phyloP scores from a whole-genome alignment of 2,888 invertebrate species.

The Tenthredo mesomela region DNA sequence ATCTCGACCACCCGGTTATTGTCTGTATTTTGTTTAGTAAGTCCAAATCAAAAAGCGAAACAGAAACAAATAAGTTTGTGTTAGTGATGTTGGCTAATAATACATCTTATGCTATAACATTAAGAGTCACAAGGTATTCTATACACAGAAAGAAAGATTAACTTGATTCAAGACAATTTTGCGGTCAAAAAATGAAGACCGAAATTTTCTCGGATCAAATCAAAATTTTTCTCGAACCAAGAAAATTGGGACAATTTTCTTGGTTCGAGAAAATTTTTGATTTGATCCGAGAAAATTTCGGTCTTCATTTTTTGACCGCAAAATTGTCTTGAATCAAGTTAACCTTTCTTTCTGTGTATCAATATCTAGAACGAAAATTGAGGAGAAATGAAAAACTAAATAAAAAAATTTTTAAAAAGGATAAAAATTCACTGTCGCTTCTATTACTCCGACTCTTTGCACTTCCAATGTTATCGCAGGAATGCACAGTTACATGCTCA shows the following conservation, averaged over 20 bases:
- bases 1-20: slow-evolving; percentile 88
- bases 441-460: neutral
- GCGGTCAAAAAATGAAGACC: too few species aligned
- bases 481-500: slow-evolving; percentile 42
- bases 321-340: too few species aligned
- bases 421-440: neutral
- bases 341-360: too few species aligned
- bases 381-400: neutral
- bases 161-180: too few species aligned
- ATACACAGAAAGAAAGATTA: too few species aligned
- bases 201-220: too few species aligned
- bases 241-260: too few species aligned
- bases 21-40: slow-evolving; percentile 82
- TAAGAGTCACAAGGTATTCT: slow-evolving; percentile 9
- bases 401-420: neutral
- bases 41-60: slow-evolving; percentile 80
- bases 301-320: too few species aligned
- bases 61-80: slow-evolving; percentile 78
- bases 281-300: too few species aligned
- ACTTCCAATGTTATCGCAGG: slow-evolving; percentile 21
- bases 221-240: too few species aligned
- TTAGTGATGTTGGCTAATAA: slow-evolving; percentile 73
- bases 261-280: too few species aligned
- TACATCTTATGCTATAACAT: slow-evolving; percentile 30
- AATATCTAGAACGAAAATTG: neutral